These are phyloP conservation scores for Trichomalopsis sarcophagae DNA, from an alignment of 1,140 invertebrate species.

Conservation along the genomic window DNA sequence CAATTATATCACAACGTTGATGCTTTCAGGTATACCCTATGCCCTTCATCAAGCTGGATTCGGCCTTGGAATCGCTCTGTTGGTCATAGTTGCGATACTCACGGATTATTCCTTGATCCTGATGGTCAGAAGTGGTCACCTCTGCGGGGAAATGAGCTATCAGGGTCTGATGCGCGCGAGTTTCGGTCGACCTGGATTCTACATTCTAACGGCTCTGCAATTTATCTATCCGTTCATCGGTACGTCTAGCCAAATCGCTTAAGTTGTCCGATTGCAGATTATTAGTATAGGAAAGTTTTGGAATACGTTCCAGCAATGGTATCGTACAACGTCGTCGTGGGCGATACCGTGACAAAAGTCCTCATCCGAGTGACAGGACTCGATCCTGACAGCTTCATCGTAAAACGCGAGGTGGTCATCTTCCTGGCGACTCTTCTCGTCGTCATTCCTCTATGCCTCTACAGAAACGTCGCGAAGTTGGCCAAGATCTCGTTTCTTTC, in stretches of 20 bases:
- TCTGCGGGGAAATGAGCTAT: conserved; percentile 89
- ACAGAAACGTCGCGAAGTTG: conserved; percentile 86
- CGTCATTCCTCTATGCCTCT: conserved; percentile 88
- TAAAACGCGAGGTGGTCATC: conserved; percentile 85
- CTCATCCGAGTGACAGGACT: conserved; percentile 80
- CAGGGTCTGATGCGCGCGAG: conserved; percentile 89
- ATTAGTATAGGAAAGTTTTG: too few relatives aligned
- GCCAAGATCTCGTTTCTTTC: conserved; percentile 89
- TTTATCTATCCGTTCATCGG: conserved; percentile 92
- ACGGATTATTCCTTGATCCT: conserved; percentile 91
- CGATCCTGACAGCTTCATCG: conserved; percentile 75
- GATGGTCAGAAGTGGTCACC: conserved; percentile 86
- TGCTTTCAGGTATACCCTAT: conserved; percentile 84
- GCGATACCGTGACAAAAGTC: conserved; percentile 91
- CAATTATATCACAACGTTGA: not conserved
- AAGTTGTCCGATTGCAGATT: too few relatives aligned
- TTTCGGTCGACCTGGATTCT: conserved; percentile 88
- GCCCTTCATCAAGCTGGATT: conserved; percentile 89
- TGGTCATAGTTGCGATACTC: conserved; percentile 85
- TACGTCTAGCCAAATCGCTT: conserved; percentile 62
- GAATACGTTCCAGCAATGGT: conserved; percentile 84
- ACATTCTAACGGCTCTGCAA: conserved; percentile 85
- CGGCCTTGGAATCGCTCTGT: conserved; percentile 83
- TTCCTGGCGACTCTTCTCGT: conserved; percentile 84
- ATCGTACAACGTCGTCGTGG: conserved; percentile 93